Evolutionary conservation across 1,140 invertebrate genomes (phyloP).

Genomic region (Macrobrachium rosenbergii): DNA sequence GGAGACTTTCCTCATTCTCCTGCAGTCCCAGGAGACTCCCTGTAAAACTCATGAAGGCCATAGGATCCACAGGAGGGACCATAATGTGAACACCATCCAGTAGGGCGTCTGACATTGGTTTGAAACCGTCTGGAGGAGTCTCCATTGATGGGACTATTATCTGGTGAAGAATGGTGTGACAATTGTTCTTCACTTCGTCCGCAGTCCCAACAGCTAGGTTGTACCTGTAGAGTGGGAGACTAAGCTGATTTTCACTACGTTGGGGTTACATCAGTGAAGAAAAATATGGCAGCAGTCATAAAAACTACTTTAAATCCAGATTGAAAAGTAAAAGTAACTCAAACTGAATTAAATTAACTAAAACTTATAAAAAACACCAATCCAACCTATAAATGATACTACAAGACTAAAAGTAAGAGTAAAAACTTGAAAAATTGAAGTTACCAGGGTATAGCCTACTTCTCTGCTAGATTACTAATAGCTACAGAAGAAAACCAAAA

Average conservation of each 20-base stretch:
- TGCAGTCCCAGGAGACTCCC: background rate
- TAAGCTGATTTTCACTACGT: background rate
- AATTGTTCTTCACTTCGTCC: constrained; percentile 25
- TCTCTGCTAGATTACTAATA: too few relatives aligned
- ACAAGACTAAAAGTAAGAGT: too few relatives aligned
- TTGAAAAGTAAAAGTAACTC: too few relatives aligned
- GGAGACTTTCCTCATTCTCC: background rate
- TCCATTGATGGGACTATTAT: constrained; percentile 1
- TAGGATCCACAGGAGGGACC: constrained; percentile 29
- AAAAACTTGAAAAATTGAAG: too few relatives aligned
- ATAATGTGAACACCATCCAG: constrained; percentile 31
- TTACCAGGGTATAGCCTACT: too few relatives aligned
- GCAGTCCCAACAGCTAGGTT: constrained; percentile 3
- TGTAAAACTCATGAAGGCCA: constrained; percentile 18
- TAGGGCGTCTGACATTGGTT: constrained; percentile 15
- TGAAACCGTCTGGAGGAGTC: constrained; percentile 1
- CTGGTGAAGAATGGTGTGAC: background rate
- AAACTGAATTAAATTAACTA: too few relatives aligned
- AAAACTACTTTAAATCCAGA: too few relatives aligned
- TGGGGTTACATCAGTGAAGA: background rate
- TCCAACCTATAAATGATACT: too few relatives aligned
- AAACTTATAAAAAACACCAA: too few relatives aligned
- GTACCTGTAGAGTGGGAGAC: background rate
- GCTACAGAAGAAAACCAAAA: too few relatives aligned
- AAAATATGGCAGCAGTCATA: background rate